Evolutionary conservation across 2,797 vertebrate species (phyloP).

Genomic region (Protonibea diacanthus): DNA sequence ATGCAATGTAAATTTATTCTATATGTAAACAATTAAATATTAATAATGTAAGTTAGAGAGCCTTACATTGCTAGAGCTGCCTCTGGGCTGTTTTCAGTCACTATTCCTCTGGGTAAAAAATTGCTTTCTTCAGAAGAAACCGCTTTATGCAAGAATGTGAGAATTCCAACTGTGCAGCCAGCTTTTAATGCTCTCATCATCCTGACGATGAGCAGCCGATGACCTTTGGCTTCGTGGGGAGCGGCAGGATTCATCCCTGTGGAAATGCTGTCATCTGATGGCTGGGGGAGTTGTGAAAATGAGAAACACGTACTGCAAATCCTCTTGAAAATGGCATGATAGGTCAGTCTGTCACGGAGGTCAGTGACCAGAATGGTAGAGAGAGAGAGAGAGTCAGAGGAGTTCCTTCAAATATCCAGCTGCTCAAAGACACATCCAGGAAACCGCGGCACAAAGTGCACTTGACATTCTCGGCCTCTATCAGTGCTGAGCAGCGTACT

Average conservation of each 20-base stretch:
- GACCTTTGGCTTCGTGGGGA: slow-evolving; percentile 56
- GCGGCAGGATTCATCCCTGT: slow-evolving; percentile 44
- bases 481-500: not conserved
- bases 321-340: slow-evolving; percentile 31
- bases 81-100: not conserved
- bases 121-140: not conserved
- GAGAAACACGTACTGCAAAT: slow-evolving; percentile 33
- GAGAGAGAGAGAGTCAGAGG: slow-evolving; percentile 5
- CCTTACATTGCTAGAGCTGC: not conserved
- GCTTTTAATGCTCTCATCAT: slow-evolving; percentile 43
- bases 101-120: not conserved
- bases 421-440: slow-evolving; percentile 7
- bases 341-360: slow-evolving; percentile 15
- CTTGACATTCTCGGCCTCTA: slow-evolving; percentile 17
- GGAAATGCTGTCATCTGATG: slow-evolving; percentile 37
- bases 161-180: slow-evolving; percentile 31
- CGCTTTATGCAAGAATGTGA: not conserved
- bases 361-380: slow-evolving; percentile 8
- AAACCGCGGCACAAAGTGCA: slow-evolving; percentile 1
- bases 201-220: slow-evolving; percentile 48
- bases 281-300: slow-evolving; percentile 52
- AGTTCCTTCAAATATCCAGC: not conserved
- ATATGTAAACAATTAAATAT: not conserved
- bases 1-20: too few species aligned
- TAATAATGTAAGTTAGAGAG: not conserved